Evolutionary conservation across 1,140 invertebrate species (phyloP), one percentile per base, ranked within the genome.

Genomic region (Leptopilina clavipes): DNA sequence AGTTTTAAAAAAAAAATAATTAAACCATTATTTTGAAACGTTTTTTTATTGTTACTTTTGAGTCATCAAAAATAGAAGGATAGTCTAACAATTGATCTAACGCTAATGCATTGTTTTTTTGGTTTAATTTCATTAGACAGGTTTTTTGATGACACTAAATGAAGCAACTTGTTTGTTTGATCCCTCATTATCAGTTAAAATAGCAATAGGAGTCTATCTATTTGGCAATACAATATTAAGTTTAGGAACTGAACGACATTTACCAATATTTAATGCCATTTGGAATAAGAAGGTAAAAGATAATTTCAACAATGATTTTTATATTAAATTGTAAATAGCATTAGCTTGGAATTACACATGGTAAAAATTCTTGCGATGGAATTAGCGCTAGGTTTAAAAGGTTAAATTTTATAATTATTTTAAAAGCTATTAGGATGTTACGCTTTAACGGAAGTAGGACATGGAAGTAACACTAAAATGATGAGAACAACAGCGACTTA

Each of bases 401-500:
- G n/a, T n/a, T n/a, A n/a, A 45, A 52, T 25, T 14, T 48, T 48
- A n/a, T 71, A 71, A 48, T 70, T 78, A 43, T n/a, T 18, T n/a
- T 59, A 18, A 12, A 75, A 72, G 93, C 87, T 92, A 72, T 86
- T 92, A 75, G 95, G 95, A n/a, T 96, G 94, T 84, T 97, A 96
- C 89, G 94, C 95, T 0, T 86, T 98, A 0, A 97, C 96, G 0
- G 96, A 98, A 89, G 92, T 97, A n/a, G 93, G 94, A 6, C 96
- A 97, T 90, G 96, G 96, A 3, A 96, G 95, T 18, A 97, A 98
- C 86, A 95, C 95, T 5, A 94, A 94, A 87, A 94, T 93, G 40
- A 94, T 97, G 93, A 92, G 94, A 76, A 97, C 96, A 0, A 95
- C 93, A 1, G 96, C 96, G 0, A 96, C 93, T 0, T 97, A 95